Evolutionary conservation across 2,113 vertebrate species (phyloP).

Genomic region (Myanophis thanlyinensis): DNA sequence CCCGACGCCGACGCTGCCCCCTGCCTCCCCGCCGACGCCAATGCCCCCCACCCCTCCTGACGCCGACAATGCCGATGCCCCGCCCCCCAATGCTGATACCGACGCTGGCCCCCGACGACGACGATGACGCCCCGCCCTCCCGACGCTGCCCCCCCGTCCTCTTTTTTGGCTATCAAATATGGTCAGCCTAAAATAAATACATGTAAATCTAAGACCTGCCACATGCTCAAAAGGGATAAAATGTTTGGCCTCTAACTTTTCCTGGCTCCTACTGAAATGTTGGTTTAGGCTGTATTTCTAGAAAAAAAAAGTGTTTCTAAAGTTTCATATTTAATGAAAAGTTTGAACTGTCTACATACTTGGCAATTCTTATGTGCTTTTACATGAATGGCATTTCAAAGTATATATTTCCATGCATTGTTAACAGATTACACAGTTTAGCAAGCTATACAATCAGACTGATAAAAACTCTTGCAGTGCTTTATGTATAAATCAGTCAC

Average conservation of each 20-base stretch:
- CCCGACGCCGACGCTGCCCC: too few species aligned
- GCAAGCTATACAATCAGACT: neutral
- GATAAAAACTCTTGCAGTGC: neutral
- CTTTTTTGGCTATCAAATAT: too few species aligned
- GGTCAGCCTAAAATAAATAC: too few species aligned
- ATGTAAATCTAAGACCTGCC: neutral
- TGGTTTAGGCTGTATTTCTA: neutral
- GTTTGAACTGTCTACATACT: neutral
- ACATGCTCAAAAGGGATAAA: neutral
- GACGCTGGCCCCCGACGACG: too few species aligned
- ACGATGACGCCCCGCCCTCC: too few species aligned
- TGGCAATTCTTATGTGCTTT: neutral
- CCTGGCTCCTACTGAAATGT: neutral
- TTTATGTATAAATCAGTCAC: neutral
- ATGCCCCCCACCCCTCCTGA: too few species aligned
- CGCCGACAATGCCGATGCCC: too few species aligned
- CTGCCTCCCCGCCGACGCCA: too few species aligned
- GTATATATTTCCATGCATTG: neutral
- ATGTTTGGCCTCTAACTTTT: neutral
- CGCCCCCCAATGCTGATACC: too few species aligned
- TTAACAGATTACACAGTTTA: neutral
- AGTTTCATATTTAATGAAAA: neutral
- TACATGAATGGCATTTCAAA: neutral
- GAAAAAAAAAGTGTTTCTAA: neutral
- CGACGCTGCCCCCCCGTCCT: too few species aligned